Percentiles rank a stretch among this genome's conserved stretches.
Evolutionary conservation across 2,113 vertebrate genomes (phyloP).

Genomic region (Martes martes): DNA sequence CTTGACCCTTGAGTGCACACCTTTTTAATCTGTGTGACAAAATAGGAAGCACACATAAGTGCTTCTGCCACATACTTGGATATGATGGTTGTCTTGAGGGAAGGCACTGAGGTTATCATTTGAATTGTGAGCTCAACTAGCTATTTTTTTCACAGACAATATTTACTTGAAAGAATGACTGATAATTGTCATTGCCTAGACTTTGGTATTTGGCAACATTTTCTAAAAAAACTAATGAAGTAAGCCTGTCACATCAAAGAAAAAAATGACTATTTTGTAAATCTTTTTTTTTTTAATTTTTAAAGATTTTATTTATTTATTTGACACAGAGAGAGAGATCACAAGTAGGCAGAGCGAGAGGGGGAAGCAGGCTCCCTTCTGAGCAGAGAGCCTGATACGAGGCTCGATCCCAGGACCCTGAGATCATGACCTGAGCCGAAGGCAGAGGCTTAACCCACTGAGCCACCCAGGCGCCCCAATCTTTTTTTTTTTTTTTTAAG

Average conservation of each 20-base stretch:
- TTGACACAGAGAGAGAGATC: too few species aligned
- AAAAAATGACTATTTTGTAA: neutral
- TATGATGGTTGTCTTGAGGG: neutral
- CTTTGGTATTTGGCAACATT: neutral
- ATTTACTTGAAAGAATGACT: slow-evolving; percentile 10
- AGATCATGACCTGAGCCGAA: too few species aligned
- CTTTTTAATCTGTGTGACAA: neutral
- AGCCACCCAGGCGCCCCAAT: too few species aligned
- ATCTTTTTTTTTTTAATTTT: too few species aligned
- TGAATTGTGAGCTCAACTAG: neutral
- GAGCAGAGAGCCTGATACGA: too few species aligned
- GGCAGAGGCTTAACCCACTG: too few species aligned
- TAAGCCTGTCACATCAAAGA: neutral
- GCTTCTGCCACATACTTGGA: neutral
- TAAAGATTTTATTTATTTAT: too few species aligned
- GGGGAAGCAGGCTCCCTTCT: too few species aligned
- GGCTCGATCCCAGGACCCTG: too few species aligned
- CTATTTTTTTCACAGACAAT: neutral
- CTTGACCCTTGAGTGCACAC: neutral
- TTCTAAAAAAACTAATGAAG: slow-evolving; percentile 17
- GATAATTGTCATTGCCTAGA: neutral
- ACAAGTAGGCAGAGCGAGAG: too few species aligned
- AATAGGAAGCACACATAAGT: neutral
- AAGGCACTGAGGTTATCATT: neutral
- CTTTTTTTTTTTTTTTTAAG: too few species aligned